A percentile compares a stretch with the other conserved stretches of the same genome.
Conservation (phyloP, 2,797 vertebrate genomes). For the Mus minutoides region DNA sequence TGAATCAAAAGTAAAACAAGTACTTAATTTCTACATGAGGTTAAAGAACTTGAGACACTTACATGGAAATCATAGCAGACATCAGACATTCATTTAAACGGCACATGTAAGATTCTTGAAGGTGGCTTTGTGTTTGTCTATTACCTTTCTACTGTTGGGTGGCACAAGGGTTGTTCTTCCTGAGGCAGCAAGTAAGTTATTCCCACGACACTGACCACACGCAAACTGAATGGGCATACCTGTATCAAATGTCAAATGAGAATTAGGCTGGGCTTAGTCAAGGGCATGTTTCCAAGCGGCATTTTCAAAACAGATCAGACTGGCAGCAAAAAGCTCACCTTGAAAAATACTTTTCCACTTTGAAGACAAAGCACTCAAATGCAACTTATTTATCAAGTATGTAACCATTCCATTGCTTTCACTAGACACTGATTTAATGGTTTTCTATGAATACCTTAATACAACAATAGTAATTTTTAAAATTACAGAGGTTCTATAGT, state of each 20-base stretch:
- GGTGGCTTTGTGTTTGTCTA: neutral
- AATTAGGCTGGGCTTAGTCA: neutral
- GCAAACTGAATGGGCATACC: slow-evolving; percentile 98
- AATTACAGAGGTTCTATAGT: neutral
- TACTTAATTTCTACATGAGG: slow-evolving; percentile 6
- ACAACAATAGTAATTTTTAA: neutral
- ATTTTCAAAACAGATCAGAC: neutral
- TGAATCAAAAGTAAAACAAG: slow-evolving; percentile 27
- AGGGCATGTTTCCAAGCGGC: neutral
- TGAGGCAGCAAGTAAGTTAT: slow-evolving; percentile 99
- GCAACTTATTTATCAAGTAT: neutral
- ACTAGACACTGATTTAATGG: neutral
- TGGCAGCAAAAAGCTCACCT: neutral
- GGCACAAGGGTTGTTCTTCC: slow-evolving; percentile 97
- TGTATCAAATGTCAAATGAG: slow-evolving; percentile 66
- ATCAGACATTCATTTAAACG: neutral
- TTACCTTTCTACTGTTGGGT: slow-evolving; percentile 97
- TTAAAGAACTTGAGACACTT: neutral
- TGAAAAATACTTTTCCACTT: slow-evolving; percentile 9
- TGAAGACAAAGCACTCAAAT: neutral
- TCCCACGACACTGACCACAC: slow-evolving; percentile 98
- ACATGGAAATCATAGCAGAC: neutral
- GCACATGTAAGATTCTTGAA: neutral
- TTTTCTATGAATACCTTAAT: neutral
- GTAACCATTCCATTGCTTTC: neutral